Base-by-base conservation (phyloP, 2,797 vertebrate species). In the Knipowitschia caucasica region DNA sequence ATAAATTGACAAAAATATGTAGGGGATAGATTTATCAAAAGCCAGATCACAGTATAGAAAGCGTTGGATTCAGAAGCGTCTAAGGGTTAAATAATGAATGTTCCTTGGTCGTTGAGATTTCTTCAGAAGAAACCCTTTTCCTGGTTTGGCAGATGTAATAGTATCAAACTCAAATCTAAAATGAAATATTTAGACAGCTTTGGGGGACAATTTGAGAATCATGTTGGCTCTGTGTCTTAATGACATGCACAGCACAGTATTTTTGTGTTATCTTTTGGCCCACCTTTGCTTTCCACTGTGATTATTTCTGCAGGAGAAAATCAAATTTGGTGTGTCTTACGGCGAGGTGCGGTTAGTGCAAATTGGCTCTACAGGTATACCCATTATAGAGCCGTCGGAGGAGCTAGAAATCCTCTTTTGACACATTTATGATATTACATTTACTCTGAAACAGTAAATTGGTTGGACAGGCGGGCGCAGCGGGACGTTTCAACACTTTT, bases 401-500 rank as follows among this genome's bases (percentile, higher is more conserved):
- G 53, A 50, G 62, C 62, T 21, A 40, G 55, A 57, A 64, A 69
- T 43, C 39, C 36, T 26, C 57, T 69, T 45, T 46, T 57, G 55
- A 62, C 62, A 64, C 72, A 78, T 77, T 80, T 70, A 64, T 65
- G 56, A 73, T 65, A 78, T 80, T 77, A 75, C 69, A 64, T 56
- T 70, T 35, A 14, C 64, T 62, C 69, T 21, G 35, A 66, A 64
- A 78, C 59, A 59, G 72, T 39, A 65, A 64, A 72, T 70, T 52
- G 44, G 64, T 62, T 52, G 57, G 59, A 50, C 65, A 67, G 63
- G 50, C 57, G 43, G 36, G 50, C 73, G 64, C 66, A 52, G 73
- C 38, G 55, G 76, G 73, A 67, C 74, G 62, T 85, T 88, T 87
- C 79, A 72, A 84, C 73, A 71, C 29, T 82, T 43, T 71, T 53